Conservation (phyloP, 2,888 invertebrate genomes). For the Myathropa florea region DNA sequence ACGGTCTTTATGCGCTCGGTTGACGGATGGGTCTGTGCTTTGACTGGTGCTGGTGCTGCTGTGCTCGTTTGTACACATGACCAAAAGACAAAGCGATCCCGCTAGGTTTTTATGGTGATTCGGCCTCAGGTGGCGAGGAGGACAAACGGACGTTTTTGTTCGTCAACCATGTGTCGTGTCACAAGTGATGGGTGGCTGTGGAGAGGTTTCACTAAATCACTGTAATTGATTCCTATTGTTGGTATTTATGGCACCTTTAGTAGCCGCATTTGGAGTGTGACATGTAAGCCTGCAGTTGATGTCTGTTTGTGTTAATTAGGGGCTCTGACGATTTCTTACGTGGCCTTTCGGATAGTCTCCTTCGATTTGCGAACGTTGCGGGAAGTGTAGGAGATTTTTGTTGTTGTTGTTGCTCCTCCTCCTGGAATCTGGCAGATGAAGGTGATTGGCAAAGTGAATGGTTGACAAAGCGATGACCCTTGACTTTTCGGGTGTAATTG, state of each 20-base stretch:
- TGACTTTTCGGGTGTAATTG: not conserved
- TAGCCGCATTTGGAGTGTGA: conserved; percentile 67
- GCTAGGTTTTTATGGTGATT: conserved; percentile 67
- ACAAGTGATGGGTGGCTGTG: conserved; percentile 59
- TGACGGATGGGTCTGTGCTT: conserved; percentile 68
- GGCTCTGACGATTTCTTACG: conserved; percentile 29
- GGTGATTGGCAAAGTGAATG: not conserved
- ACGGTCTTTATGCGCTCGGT: conserved; percentile 65
- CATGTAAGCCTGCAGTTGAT: conserved; percentile 65
- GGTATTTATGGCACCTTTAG: conserved; percentile 68
- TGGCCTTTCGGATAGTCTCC: not conserved
- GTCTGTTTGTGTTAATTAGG: conserved; percentile 71
- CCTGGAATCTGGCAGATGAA: not conserved
- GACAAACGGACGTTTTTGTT: conserved; percentile 21
- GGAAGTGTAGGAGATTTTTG: not conserved
- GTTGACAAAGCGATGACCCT: not conserved
- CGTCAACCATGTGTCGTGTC: conserved; percentile 55
- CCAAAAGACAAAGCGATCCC: conserved; percentile 65
- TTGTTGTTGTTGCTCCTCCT: not conserved
- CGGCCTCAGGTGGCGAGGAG: conserved; percentile 15
- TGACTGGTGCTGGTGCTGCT: conserved; percentile 12
- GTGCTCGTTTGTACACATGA: not conserved
- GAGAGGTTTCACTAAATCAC: conserved; percentile 69
- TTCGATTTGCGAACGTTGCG: not conserved
- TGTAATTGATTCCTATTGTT: conserved; percentile 69